Percentiles rank a stretch among this genome's conserved stretches.
These are phyloP conservation scores for Phalangium opilio DNA, from an alignment of 2,888 invertebrate species.

Conservation along the genomic window DNA sequence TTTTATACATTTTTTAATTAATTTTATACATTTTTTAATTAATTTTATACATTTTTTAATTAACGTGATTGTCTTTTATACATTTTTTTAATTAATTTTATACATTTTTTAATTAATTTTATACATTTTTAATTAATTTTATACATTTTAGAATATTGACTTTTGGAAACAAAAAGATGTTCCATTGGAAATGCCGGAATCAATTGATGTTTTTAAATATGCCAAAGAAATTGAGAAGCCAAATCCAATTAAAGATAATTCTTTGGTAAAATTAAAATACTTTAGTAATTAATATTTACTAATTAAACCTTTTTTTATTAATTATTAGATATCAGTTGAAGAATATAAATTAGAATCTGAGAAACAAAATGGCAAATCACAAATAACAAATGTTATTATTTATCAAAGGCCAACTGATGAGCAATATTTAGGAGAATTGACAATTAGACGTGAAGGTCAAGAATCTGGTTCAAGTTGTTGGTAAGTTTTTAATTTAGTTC, in stretches of 20 bases:
- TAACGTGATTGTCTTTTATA: conserved; percentile 26
- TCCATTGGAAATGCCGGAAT: conserved; percentile 17
- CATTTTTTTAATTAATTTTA: background rate
- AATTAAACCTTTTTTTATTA: background rate
- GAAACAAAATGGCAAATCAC: conserved; percentile 4
- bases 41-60: conserved; percentile 21
- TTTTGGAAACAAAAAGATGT: conserved; percentile 26
- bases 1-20: conserved; percentile 21
- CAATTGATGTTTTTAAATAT: conserved; percentile 23
- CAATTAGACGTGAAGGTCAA: conserved; percentile 57
- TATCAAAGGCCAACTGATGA: conserved; percentile 72
- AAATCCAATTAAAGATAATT: conserved; percentile 24
- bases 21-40: too few relatives aligned
- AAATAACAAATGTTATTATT: conserved; percentile 60
- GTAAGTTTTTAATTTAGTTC: conserved; percentile 1
- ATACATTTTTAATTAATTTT: background rate
- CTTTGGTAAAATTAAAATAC: conserved; percentile 15
- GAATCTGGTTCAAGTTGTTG: conserved; percentile 5
- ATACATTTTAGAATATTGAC: conserved; percentile 26
- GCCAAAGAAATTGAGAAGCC: conserved; percentile 26
- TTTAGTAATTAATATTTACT: background rate
- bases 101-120: conserved; percentile 25
- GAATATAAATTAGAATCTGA: conserved; percentile 15
- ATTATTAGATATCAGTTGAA: conserved; percentile 9
- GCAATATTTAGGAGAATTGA: conserved; percentile 75